These are phyloP conservation scores for Prosopocoilus inquinatus DNA, from an alignment of 2,888 invertebrate genomes.

Conservation along the genomic window DNA sequence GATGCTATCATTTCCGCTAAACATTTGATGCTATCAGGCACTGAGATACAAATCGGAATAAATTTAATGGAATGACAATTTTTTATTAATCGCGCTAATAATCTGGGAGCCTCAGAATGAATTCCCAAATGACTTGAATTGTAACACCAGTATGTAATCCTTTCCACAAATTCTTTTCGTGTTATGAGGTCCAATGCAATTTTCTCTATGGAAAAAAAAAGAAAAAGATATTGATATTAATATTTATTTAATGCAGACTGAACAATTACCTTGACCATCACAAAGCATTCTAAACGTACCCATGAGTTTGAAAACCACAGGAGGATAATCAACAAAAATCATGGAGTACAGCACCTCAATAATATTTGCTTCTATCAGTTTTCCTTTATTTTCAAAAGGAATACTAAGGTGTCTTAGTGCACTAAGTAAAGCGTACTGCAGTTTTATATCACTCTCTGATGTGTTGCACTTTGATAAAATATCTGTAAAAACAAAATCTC, in stretches of 20 bases:
- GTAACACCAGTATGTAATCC: slow-evolving; percentile 72
- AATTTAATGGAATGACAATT: slow-evolving; percentile 57
- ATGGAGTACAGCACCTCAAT: slow-evolving; percentile 72
- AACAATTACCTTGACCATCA: slow-evolving; percentile 70
- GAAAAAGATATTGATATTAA: slow-evolving; percentile 6
- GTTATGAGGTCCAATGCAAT: slow-evolving; percentile 68
- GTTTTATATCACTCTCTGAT: slow-evolving; percentile 60
- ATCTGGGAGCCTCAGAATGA: slow-evolving; percentile 75
- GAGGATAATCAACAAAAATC: slow-evolving; percentile 63
- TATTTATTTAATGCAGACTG: background rate
- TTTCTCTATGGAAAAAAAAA: slow-evolving; percentile 57
- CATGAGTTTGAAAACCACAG: slow-evolving; percentile 82
- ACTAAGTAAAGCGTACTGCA: slow-evolving; percentile 73
- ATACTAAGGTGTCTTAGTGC: slow-evolving; percentile 77
- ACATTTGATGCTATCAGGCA: slow-evolving; percentile 69
- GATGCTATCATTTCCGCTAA: slow-evolving; percentile 81
- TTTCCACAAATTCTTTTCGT: slow-evolving; percentile 62
- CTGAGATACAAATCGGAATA: slow-evolving; percentile 50
- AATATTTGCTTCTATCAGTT: slow-evolving; percentile 70
- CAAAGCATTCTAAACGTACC: slow-evolving; percentile 85
- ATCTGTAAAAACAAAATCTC: slow-evolving; percentile 33
- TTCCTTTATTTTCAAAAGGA: slow-evolving; percentile 70
- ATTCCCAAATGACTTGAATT: slow-evolving; percentile 81
- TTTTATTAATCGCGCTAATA: slow-evolving; percentile 76
- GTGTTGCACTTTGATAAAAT: slow-evolving; percentile 57